Percentiles rank a stretch among this genome's conserved stretches.
phyloP scores from a whole-genome alignment of 37 sponge, comb jelly and placozoan species.

The Diacarnus erythraeanus region DNA sequence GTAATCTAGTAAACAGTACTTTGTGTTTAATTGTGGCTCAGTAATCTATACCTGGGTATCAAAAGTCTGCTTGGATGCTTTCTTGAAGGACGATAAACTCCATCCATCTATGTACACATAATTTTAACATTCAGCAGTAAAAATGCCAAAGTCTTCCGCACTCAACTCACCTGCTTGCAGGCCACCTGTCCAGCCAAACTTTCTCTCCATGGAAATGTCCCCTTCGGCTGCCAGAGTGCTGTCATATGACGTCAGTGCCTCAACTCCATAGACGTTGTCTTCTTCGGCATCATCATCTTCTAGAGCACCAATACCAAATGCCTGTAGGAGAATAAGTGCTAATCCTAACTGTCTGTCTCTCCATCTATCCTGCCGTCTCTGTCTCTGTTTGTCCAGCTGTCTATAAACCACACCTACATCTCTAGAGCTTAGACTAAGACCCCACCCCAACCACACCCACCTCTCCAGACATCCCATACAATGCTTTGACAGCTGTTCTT shows the following conservation, averaged over 20 bases:
- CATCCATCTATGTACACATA: slow-evolving; percentile 21
- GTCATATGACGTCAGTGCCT: slow-evolving; percentile 63
- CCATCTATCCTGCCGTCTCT: background rate
- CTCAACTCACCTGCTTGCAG: slow-evolving; percentile 50
- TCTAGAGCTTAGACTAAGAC: background rate
- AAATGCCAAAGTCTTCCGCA: too few relatives aligned
- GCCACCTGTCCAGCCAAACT: slow-evolving; percentile 81
- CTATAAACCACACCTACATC: background rate
- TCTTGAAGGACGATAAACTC: slow-evolving; percentile 44
- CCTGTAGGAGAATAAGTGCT: slow-evolving; percentile 65
- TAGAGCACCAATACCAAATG: slow-evolving; percentile 94
- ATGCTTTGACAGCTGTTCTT: slow-evolving; percentile 18
- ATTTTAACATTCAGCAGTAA: background rate
- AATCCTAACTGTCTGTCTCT: background rate
- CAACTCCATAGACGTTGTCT: slow-evolving; percentile 77
- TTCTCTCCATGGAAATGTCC: slow-evolving; percentile 38
- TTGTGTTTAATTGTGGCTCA: background rate
- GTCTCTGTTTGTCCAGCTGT: background rate
- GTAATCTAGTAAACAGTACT: too few relatives aligned
- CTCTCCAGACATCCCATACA: slow-evolving; percentile 85
- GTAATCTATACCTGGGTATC: slow-evolving; percentile 15
- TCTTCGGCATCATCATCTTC: slow-evolving; percentile 89
- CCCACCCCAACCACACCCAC: slow-evolving; percentile 25
- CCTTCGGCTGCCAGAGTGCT: slow-evolving; percentile 44
- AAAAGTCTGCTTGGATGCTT: slow-evolving; percentile 16